Conservation (phyloP, 2,113 vertebrate species). For the Psettodes erumei region DNA sequence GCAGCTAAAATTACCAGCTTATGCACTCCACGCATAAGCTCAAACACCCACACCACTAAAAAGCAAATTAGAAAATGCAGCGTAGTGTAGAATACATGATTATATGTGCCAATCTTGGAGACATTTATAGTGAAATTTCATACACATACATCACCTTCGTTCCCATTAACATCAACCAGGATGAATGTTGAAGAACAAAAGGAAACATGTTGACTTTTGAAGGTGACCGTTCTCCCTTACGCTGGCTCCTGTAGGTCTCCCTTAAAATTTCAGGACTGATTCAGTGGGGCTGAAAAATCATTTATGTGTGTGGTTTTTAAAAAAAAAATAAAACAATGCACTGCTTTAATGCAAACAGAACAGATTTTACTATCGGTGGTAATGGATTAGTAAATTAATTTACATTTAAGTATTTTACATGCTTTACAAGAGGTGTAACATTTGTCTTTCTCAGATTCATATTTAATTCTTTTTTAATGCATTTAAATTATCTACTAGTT, state of each 20-base stretch:
- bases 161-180: neutral
- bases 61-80: neutral
- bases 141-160: neutral
- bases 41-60: neutral
- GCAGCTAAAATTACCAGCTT: neutral
- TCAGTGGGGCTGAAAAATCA: neutral
- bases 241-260: neutral
- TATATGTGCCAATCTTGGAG: neutral
- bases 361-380: neutral
- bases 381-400: neutral
- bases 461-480: neutral
- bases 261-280: neutral
- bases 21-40: neutral
- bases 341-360: neutral
- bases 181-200: slow-evolving; percentile 1
- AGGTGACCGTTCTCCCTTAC: neutral
- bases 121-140: neutral
- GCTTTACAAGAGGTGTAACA: neutral
- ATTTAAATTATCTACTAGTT: neutral
- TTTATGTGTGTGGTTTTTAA: neutral
- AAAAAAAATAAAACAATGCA: neutral
- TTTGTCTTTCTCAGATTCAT: neutral
- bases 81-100: neutral
- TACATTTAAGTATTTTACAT: neutral
- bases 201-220: neutral